These are phyloP conservation scores for Scaeva pyrastri DNA, from an alignment of 2,888 invertebrate genomes.

Conservation along the genomic window DNA sequence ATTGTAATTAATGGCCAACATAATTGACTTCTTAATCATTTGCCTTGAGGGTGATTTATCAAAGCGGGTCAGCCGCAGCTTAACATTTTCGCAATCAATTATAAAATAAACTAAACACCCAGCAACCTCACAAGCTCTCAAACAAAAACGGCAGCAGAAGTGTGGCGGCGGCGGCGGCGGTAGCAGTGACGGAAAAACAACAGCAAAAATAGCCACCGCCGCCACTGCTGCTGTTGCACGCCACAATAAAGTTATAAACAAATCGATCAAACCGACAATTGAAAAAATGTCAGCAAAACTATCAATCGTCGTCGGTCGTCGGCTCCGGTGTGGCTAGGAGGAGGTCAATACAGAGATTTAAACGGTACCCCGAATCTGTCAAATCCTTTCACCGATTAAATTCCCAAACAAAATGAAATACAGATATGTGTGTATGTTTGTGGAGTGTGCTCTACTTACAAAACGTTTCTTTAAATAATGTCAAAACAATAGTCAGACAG, in stretches of 20 bases:
- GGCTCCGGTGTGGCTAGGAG: not conserved
- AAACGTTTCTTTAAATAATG: slow-evolving; percentile 19
- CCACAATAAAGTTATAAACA: slow-evolving; percentile 61
- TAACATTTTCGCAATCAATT: slow-evolving; percentile 68
- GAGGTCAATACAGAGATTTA: slow-evolving; percentile 37
- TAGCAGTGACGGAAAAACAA: not conserved
- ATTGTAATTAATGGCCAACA: slow-evolving; percentile 60
- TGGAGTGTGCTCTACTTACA: slow-evolving; percentile 67
- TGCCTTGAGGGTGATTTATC: slow-evolving; percentile 60
- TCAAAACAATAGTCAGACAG: slow-evolving; percentile 30
- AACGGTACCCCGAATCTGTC: slow-evolving; percentile 72
- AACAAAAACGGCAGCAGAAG: not conserved
- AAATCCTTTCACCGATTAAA: slow-evolving; percentile 72
- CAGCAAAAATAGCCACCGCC: slow-evolving; percentile 31
- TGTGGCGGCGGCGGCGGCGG: not conserved
- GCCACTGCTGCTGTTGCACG: slow-evolving; percentile 8
- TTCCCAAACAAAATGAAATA: slow-evolving; percentile 33
- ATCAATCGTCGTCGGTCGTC: slow-evolving; percentile 45
- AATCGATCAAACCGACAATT: slow-evolving; percentile 73
- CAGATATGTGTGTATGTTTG: not conserved
- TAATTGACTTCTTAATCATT: slow-evolving; percentile 72
- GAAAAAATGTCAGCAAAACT: slow-evolving; percentile 71
- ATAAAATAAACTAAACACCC: slow-evolving; percentile 46
- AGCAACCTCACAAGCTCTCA: slow-evolving; percentile 17
- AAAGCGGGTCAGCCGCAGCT: slow-evolving; percentile 65